Base-by-base conservation (phyloP, 2,888 invertebrate genomes). In the Nephrotoma guestfalica region DNA sequence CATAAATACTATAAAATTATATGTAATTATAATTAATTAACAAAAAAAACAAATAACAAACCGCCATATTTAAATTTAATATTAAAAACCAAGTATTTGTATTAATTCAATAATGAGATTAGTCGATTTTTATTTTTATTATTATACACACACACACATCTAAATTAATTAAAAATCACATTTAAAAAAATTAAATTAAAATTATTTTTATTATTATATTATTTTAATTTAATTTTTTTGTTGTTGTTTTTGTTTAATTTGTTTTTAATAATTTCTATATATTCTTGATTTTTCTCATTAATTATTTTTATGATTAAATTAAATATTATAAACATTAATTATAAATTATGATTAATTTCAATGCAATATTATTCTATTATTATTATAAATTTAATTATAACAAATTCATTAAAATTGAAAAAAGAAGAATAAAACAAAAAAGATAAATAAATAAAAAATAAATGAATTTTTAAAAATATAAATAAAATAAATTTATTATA, bases 191-290 rank as follows among this genome's bases (percentile, higher is more conserved):
- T 71, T 71, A 71, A 71, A 71, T 71, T 71, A 71, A 71, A 71
- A 71, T 30, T 71, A 71, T 2, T 57, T 57, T 57, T 15, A 4
- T 13, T 41, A 41, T 84, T 84, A 84, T 41, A 30, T 84, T 84
- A 84, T 84, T 84, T 41, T 84, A 84, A 84, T 41, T 84, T 84
- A 84, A 84, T 84, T 84, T 84, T 84, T 84, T 41, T 84, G 41
- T 84, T n/a, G 30, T 30, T 18, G 5, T 30, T 71, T 71, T 71
- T 71, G 51, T 5, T 51, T n/a, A 51, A 30, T 30, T 30, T 30
- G 30, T 51, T 51, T n/a, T 9, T 57, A 71, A 71, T 71, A 71
- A 71, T 71, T 71, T 71, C 71, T 71, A 71, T 71, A 71, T 71
- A 71, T 71, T 71, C 71, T 71, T 71, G 71, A 71, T 71, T 71